Conservation (phyloP, 2,113 vertebrate species). For the Peucedramus taeniatus region DNA sequence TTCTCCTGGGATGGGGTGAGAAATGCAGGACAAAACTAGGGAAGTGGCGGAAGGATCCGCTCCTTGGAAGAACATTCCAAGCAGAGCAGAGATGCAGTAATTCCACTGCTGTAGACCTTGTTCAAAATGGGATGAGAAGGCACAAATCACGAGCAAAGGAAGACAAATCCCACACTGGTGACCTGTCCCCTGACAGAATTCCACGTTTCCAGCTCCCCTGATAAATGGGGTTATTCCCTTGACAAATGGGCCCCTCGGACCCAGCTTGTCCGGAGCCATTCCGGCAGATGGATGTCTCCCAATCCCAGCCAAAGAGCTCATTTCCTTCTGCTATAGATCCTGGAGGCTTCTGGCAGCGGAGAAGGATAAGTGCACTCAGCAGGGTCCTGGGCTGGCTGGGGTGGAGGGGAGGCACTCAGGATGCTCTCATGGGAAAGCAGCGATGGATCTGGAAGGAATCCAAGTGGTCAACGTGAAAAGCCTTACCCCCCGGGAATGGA, state of each 20-base stretch:
- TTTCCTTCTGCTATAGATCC: conserved; percentile 48
- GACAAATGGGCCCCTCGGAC: background rate
- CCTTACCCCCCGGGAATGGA: background rate
- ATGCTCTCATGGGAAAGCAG: background rate
- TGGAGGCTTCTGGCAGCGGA: background rate
- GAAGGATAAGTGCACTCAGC: conserved; percentile 37
- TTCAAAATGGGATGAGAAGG: background rate
- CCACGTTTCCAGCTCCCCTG: background rate
- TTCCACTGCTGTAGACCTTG: background rate
- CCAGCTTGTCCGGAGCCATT: background rate
- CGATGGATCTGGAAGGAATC: background rate
- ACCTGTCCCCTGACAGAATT: background rate
- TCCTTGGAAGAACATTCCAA: background rate
- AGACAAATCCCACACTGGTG: background rate
- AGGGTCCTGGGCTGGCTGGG: background rate
- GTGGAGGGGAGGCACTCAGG: background rate
- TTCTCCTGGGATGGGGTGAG: background rate
- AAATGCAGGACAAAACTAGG: background rate
- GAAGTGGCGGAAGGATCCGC: background rate
- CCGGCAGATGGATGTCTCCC: conserved; percentile 16
- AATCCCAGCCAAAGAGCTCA: conserved; percentile 23
- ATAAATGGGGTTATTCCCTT: background rate
- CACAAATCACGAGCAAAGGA: background rate
- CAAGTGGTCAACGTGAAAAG: background rate
- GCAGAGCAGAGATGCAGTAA: background rate